Evolutionary conservation across 2,888 invertebrate genomes (phyloP).

Genomic region (Yponomeuta evonymella): DNA sequence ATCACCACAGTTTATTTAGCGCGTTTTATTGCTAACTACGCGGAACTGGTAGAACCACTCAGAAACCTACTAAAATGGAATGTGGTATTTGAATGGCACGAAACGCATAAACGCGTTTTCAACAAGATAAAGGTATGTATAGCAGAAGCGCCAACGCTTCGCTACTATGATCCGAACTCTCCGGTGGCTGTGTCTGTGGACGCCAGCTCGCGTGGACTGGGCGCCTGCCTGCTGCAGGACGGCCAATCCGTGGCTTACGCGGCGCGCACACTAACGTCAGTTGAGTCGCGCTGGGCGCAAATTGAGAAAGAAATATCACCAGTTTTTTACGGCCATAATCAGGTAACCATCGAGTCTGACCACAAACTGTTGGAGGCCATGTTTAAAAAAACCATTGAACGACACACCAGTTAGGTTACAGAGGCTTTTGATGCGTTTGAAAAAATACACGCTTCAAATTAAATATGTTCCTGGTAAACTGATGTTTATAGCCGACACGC

Average conservation of each 20-base stretch:
- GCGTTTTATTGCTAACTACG: constrained; percentile 17
- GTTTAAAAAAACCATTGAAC: constrained; percentile 29
- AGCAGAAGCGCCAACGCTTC: constrained; percentile 18
- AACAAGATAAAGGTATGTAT: constrained; percentile 12
- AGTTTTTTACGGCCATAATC: constrained; percentile 22
- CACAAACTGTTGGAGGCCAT: constrained; percentile 35
- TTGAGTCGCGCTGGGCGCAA: no score
- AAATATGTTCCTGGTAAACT: background rate
- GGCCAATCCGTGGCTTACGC: constrained; percentile 19
- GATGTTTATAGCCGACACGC: constrained; percentile 8
- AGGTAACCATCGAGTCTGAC: constrained; percentile 30
- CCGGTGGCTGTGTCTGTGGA: constrained; percentile 18
- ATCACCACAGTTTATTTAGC: constrained; percentile 18
- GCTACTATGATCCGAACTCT: constrained; percentile 16
- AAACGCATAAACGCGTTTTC: constrained; percentile 14
- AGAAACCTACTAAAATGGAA: constrained; percentile 18
- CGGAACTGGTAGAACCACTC: constrained; percentile 11
- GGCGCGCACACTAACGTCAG: background rate
- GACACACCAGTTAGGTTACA: constrained; percentile 29
- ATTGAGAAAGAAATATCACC: constrained; percentile 15
- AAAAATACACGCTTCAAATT: background rate
- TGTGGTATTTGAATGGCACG: constrained; percentile 16
- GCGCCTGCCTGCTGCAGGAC: constrained; percentile 21
- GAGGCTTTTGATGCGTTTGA: constrained; percentile 25
- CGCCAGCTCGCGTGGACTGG: constrained; percentile 13